Percentiles rank a stretch among this genome's conserved stretches.
These are phyloP conservation scores for Eudiplozoon nipponicum DNA, from an alignment of 2,888 invertebrate species.

Conservation along the genomic window DNA sequence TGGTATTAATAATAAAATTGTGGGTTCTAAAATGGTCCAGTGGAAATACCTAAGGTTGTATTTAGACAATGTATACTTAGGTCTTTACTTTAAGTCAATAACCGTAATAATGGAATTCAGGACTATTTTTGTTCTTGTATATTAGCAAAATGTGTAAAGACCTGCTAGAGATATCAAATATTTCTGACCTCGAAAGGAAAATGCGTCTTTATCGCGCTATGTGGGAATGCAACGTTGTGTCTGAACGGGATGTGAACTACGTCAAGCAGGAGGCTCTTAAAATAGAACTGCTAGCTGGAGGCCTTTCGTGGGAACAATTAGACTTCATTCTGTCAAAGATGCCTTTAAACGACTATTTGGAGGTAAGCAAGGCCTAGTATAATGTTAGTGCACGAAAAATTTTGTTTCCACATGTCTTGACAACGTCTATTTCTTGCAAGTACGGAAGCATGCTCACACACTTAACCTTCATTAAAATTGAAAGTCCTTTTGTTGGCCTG, in stretches of 20 bases:
- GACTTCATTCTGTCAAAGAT: conserved; percentile 24
- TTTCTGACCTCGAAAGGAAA: conserved; percentile 25
- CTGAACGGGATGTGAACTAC: conserved; percentile 23
- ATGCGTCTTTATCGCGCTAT: conserved; percentile 24
- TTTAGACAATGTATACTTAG: too few relatives aligned
- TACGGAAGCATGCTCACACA: too few relatives aligned
- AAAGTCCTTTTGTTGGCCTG: too few relatives aligned
- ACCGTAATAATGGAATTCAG: too few relatives aligned
- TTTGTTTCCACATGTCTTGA: too few relatives aligned
- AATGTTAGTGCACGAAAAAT: not conserved
- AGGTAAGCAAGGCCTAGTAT: too few relatives aligned
- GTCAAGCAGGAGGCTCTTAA: conserved; percentile 23
- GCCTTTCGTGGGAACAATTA: conserved; percentile 25
- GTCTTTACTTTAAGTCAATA: too few relatives aligned
- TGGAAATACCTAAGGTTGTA: too few relatives aligned
- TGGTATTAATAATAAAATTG: too few relatives aligned
- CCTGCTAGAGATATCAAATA: conserved; percentile 23
- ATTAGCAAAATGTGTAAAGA: conserved; percentile 23
- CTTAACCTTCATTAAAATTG: too few relatives aligned
- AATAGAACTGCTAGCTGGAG: conserved; percentile 26
- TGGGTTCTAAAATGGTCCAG: too few relatives aligned
- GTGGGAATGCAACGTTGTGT: conserved; percentile 24
- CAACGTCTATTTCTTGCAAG: too few relatives aligned
- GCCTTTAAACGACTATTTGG: conserved; percentile 22
- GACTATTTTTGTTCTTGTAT: conserved; percentile 13